A percentile compares a stretch with the other conserved stretches of the same genome.
phyloP scores from a whole-genome alignment of 1,140 invertebrate genomes.

The Vanessa tameamea region DNA sequence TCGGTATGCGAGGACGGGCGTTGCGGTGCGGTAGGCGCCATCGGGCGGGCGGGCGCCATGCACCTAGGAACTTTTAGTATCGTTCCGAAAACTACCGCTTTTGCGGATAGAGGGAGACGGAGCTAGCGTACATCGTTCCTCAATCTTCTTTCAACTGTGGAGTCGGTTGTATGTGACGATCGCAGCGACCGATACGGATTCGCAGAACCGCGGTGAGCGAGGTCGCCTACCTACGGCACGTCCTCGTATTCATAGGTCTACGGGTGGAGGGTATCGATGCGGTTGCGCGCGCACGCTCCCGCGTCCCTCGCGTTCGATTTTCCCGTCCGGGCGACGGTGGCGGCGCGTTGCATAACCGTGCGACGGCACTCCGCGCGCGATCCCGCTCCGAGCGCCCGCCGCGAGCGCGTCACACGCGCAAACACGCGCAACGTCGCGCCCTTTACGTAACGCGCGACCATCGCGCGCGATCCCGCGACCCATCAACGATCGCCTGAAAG shows the following conservation, averaged over 20 bases:
- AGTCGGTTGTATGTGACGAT: constrained; percentile 37
- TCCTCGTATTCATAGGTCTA: constrained; percentile 47
- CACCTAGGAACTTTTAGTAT: constrained; percentile 45
- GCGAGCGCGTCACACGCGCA: constrained; percentile 73
- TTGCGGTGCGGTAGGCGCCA: constrained; percentile 48
- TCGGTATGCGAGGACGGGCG: constrained; percentile 42
- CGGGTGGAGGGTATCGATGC: constrained; percentile 60
- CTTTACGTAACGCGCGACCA: constrained; percentile 75
- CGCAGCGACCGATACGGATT: constrained; percentile 39
- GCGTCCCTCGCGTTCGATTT: constrained; percentile 71
- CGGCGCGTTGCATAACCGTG: constrained; percentile 77
- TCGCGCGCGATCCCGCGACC: constrained; percentile 50
- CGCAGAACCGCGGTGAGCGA: constrained; percentile 51
- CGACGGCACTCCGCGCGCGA: constrained; percentile 76
- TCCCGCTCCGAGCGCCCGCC: constrained; percentile 70
- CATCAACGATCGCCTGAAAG: constrained; percentile 41
- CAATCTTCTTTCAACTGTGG: constrained; percentile 25
- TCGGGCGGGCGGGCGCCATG: constrained; percentile 47
- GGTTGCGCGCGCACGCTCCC: constrained; percentile 66
- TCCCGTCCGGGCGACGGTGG: constrained; percentile 67
- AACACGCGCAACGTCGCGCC: constrained; percentile 66
- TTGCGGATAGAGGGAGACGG: constrained; percentile 47
- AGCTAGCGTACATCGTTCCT: constrained; percentile 25
- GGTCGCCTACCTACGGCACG: constrained; percentile 53
- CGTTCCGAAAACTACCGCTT: constrained; percentile 44